Evolutionary conservation across 2,113 vertebrate species (phyloP).

Genomic region (Elephas maximus): DNA sequence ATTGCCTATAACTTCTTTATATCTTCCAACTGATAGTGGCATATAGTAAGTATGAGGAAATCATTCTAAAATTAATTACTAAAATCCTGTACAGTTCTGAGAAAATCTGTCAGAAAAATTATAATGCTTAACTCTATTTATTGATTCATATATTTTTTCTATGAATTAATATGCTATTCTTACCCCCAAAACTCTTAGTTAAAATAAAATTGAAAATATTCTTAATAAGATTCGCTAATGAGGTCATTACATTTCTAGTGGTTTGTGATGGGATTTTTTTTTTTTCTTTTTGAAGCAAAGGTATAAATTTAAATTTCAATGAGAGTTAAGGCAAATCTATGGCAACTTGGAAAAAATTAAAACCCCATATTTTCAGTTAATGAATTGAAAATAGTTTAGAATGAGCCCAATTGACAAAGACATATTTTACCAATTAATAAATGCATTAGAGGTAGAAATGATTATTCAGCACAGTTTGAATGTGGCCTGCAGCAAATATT

Average conservation of each 20-base stretch:
- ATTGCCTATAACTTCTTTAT: neutral
- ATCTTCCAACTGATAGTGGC: neutral
- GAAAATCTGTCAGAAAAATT: neutral
- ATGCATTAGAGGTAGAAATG: conserved; percentile 70
- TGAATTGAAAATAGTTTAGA: conserved; percentile 77
- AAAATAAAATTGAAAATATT: conserved; percentile 70
- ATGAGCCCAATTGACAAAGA: conserved; percentile 73
- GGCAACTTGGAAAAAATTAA: conserved; percentile 67
- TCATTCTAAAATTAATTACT: neutral
- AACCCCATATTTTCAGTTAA: conserved; percentile 79
- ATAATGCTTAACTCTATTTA: neutral
- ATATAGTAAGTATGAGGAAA: neutral
- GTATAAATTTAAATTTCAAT: conserved; percentile 24
- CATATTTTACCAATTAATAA: conserved; percentile 78
- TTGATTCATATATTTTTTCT: conserved; percentile 38
- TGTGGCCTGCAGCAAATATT: conserved; percentile 64
- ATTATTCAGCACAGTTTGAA: conserved; percentile 69
- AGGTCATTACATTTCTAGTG: neutral
- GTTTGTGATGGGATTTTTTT: neutral
- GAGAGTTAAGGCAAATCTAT: conserved; percentile 43
- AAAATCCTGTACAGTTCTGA: neutral
- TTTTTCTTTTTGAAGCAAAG: conserved; percentile 37
- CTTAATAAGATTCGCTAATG: conserved; percentile 66
- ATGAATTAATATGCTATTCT: conserved; percentile 68
- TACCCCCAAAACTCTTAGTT: conserved; percentile 21